phyloP scores from a whole-genome alignment of 1,140 invertebrate genomes.

The Spodoptera frugiperda region DNA sequence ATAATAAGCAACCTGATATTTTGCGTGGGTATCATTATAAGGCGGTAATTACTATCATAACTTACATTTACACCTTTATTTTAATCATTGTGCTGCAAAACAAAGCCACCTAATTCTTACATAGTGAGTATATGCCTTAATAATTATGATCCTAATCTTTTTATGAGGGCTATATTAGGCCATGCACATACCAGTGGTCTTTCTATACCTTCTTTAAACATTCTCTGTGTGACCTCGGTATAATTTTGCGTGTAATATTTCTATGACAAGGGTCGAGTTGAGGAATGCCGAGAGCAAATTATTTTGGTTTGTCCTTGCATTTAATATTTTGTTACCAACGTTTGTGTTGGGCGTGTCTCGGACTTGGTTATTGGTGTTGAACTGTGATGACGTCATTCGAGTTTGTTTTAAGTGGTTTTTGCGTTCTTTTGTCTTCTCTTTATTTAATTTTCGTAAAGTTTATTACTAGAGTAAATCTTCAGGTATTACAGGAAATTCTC shows the following conservation, averaged over 20 bases:
- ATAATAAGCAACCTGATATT: slow-evolving; percentile 28
- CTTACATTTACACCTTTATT: slow-evolving; percentile 20
- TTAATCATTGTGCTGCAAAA: background rate
- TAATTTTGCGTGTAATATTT: slow-evolving; percentile 42
- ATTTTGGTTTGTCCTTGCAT: slow-evolving; percentile 42
- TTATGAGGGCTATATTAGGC: slow-evolving; percentile 14
- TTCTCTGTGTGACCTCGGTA: slow-evolving; percentile 30
- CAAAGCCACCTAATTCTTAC: slow-evolving; percentile 1
- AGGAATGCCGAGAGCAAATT: slow-evolving; percentile 52
- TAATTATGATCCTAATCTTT: slow-evolving; percentile 39
- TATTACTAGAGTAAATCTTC: background rate
- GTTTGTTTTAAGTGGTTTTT: background rate
- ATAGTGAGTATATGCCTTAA: slow-evolving; percentile 17
- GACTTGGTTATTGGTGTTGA: slow-evolving; percentile 45
- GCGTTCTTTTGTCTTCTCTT: background rate
- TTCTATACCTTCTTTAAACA: slow-evolving; percentile 27
- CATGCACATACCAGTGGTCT: slow-evolving; percentile 9
- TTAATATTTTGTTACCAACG: slow-evolving; percentile 52
- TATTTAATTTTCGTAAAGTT: background rate
- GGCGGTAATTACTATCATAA: slow-evolving; percentile 18
- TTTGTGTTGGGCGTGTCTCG: slow-evolving; percentile 44
- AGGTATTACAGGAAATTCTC: too few species aligned
- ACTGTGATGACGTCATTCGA: background rate
- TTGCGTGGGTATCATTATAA: slow-evolving; percentile 1
- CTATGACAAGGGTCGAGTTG: slow-evolving; percentile 55